These are phyloP conservation scores for Anser cygnoides DNA, from an alignment of 2,113 vertebrate species.

Conservation along the genomic window DNA sequence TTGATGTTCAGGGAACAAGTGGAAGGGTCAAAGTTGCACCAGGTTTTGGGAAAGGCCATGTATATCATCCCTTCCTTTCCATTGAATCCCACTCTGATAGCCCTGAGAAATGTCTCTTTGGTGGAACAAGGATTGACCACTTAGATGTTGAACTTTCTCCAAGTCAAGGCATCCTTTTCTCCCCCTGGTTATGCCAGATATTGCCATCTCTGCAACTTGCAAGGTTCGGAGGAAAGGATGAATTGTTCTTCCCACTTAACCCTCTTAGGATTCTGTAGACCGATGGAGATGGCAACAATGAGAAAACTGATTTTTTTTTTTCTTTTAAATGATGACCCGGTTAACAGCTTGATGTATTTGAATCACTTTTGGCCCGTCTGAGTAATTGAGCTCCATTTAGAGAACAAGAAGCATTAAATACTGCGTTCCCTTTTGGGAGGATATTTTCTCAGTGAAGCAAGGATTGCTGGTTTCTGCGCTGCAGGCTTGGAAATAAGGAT, in stretches of 20 bases:
- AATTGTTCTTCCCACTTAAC: neutral
- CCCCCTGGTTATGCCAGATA: neutral
- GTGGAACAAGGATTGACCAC: neutral
- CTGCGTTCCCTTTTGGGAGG: neutral
- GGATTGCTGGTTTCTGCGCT: neutral
- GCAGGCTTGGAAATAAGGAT: neutral
- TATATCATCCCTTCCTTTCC: neutral
- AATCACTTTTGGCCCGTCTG: neutral
- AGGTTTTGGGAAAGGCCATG: neutral
- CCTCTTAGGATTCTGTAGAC: neutral
- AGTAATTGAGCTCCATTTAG: neutral
- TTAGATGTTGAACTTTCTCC: neutral
- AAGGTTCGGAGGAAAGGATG: neutral
- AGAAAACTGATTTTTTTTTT: neutral
- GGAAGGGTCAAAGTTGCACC: neutral
- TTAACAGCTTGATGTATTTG: neutral
- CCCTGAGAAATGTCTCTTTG: neutral
- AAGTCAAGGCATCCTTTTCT: neutral
- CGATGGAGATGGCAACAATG: neutral
- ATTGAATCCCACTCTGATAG: rapidly evolving
- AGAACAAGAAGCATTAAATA: conserved; percentile 2
- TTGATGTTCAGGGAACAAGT: rapidly evolving
- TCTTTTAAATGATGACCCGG: neutral
- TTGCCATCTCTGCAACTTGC: neutral
- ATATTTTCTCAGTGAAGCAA: conserved; percentile 44